Conservation (phyloP, 2,113 vertebrate genomes). For the Acrocephalus arundinaceus region DNA sequence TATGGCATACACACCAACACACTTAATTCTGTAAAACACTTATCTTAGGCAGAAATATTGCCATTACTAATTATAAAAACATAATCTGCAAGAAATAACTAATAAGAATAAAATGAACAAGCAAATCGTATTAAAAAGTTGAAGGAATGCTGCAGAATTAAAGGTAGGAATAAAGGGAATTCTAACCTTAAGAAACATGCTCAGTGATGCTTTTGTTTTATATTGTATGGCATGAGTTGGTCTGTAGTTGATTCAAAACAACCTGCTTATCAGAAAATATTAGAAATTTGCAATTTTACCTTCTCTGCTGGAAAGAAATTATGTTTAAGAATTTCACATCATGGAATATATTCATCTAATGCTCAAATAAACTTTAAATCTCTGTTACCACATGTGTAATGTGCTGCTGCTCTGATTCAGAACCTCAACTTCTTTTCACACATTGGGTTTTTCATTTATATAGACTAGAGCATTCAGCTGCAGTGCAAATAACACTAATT, state of each 20-base stretch:
- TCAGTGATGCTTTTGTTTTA: not conserved
- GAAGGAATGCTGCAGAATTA: not conserved
- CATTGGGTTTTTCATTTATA: rapidly evolving
- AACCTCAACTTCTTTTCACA: not conserved
- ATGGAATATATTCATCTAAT: not conserved
- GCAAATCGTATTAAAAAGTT: not conserved
- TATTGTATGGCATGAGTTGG: not conserved
- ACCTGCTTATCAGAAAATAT: not conserved
- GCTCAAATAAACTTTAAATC: not conserved
- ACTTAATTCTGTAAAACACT: not conserved
- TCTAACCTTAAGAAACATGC: not conserved
- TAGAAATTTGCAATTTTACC: not conserved
- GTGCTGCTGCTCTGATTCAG: not conserved
- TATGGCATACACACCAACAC: not conserved
- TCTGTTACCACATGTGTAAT: not conserved
- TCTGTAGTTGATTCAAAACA: not conserved
- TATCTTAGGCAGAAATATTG: slow-evolving; percentile 17
- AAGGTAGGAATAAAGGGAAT: not conserved
- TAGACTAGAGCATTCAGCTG: not conserved
- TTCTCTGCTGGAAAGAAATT: not conserved
- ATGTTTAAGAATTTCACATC: not conserved
- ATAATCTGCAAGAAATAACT: slow-evolving; percentile 30
- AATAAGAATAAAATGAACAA: not conserved
- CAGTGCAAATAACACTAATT: rapidly evolving
- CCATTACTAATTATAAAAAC: slow-evolving; percentile 14